phyloP scores from a whole-genome alignment of 2,888 invertebrate species.

The Ceramica pisi region DNA sequence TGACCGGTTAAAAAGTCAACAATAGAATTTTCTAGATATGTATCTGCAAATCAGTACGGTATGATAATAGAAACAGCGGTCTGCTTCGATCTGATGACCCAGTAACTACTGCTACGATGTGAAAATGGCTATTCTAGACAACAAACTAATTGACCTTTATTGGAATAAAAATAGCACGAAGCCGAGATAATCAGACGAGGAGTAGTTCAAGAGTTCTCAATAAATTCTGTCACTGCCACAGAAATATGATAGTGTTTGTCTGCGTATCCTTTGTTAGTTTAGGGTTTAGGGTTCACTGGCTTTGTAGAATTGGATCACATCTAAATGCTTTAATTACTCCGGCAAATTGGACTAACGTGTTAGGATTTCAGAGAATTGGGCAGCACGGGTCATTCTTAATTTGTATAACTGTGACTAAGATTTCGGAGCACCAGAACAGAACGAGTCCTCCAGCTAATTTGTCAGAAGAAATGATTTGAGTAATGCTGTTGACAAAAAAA shows the following conservation, averaged over 20 bases:
- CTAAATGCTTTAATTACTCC: conserved; percentile 47
- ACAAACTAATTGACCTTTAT: conserved; percentile 51
- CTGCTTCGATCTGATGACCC: conserved; percentile 33
- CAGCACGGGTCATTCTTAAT: conserved; percentile 39
- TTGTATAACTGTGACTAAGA: conserved; percentile 46
- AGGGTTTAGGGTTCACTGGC: conserved; percentile 7
- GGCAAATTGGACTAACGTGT: conserved; percentile 50
- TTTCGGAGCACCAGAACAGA: conserved; percentile 31
- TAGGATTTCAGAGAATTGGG: conserved; percentile 50
- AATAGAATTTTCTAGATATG: conserved; percentile 23
- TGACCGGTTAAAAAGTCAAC: conserved; percentile 1
- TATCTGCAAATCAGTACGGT: background rate
- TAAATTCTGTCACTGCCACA: conserved; percentile 19
- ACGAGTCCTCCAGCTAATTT: conserved; percentile 2
- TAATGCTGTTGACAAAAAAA: background rate
- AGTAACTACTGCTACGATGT: conserved; percentile 26
- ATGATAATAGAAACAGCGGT: conserved; percentile 9
- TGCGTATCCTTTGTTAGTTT: conserved; percentile 7
- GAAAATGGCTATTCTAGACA: conserved; percentile 32
- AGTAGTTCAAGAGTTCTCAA: conserved; percentile 31
- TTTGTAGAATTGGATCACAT: conserved; percentile 33
- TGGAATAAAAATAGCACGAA: conserved; percentile 41
- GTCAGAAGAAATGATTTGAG: background rate
- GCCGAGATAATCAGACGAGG: conserved; percentile 24
- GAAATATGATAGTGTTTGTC: conserved; percentile 25